phyloP scores from a whole-genome alignment of 2,113 vertebrate species.

The Cephalophus harveyi region DNA sequence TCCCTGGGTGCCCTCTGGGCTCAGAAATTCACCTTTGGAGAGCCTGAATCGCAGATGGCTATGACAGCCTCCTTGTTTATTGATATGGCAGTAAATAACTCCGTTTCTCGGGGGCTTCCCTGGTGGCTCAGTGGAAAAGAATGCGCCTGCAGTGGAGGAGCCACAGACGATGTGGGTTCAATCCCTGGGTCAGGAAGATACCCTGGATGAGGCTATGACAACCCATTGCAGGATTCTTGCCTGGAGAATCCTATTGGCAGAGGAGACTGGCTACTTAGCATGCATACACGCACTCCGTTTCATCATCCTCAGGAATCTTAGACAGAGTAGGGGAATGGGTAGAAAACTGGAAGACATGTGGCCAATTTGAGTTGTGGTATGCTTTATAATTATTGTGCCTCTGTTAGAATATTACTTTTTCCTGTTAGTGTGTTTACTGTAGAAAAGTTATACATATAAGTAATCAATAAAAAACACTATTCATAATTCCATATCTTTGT shows the following conservation, averaged over 20 bases:
- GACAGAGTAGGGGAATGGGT: background rate
- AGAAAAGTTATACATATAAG: background rate
- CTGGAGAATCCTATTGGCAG: background rate
- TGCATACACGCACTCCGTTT: rapidly evolving
- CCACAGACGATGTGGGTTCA: background rate
- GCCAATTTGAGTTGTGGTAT: background rate
- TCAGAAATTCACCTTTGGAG: background rate
- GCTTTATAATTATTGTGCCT: background rate
- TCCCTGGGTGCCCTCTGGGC: background rate
- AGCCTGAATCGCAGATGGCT: background rate
- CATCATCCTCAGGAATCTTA: background rate
- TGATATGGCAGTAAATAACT: background rate
- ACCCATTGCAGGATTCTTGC: background rate
- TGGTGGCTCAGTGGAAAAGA: background rate
- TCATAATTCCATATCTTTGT: background rate
- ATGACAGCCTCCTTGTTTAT: background rate
- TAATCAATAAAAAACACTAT: background rate
- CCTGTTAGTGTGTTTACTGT: background rate
- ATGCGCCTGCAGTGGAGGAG: background rate
- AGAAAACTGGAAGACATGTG: background rate
- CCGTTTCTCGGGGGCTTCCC: background rate
- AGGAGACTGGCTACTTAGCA: background rate
- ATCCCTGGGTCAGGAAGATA: rapidly evolving
- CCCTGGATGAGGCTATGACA: background rate
- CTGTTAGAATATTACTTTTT: background rate